A percentile compares a stretch with the other conserved stretches of the same genome.
These are phyloP conservation scores for Chironomus tentans DNA, from an alignment of 2,888 invertebrate species.

Conservation along the genomic window DNA sequence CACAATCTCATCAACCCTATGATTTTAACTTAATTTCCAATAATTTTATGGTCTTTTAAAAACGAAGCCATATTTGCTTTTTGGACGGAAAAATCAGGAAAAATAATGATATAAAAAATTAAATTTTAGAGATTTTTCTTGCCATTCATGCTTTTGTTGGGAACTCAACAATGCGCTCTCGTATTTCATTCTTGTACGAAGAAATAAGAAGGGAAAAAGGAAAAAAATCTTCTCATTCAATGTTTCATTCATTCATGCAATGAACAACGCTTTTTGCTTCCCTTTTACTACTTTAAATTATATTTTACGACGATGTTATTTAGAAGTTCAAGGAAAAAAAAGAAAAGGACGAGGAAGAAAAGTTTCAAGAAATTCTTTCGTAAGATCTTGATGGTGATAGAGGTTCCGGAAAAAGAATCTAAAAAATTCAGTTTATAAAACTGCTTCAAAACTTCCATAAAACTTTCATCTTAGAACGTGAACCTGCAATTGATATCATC, in stretches of 20 bases:
- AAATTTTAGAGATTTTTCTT: constrained; percentile 7
- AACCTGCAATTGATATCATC: neutral
- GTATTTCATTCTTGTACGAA: neutral
- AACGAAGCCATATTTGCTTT: neutral
- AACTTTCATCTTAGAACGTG: neutral
- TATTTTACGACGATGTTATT: neutral
- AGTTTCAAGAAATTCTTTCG: neutral
- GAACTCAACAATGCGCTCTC: constrained; percentile 9
- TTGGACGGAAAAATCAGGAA: constrained; percentile 8
- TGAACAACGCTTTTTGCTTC: neutral
- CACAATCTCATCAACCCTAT: too few species aligned
- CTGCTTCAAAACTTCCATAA: neutral
- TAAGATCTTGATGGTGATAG: neutral
- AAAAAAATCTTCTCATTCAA: neutral
- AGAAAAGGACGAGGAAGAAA: neutral
- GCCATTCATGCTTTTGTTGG: neutral
- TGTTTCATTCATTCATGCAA: neutral
- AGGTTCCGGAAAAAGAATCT: neutral
- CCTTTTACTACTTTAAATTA: neutral
- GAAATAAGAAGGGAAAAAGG: neutral
- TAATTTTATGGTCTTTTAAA: too few species aligned
- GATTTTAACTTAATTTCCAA: too few species aligned
- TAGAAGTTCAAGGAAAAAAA: neutral
- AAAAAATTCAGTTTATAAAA: neutral
- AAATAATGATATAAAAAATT: constrained; percentile 22